Evolutionary conservation across 2,113 vertebrate species (phyloP).

Genomic region (Chloroceryle aenea): DNA sequence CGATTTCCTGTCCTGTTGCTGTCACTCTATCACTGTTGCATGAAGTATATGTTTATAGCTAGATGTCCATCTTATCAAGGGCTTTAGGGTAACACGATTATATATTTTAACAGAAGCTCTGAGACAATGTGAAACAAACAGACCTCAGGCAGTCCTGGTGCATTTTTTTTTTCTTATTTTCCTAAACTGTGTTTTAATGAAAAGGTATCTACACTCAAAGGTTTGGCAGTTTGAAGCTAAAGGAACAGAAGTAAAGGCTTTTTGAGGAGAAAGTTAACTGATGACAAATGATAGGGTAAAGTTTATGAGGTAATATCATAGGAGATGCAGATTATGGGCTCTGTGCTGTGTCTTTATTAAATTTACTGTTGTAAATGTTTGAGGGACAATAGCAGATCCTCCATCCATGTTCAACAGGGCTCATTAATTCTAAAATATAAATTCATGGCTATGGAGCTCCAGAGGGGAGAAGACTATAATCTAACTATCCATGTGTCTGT

Average conservation of each 20-base stretch:
- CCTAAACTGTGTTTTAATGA: not conserved
- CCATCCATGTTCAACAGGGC: not conserved
- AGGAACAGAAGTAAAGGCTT: not conserved
- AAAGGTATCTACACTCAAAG: not conserved
- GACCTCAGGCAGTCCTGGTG: not conserved
- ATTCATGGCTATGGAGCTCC: not conserved
- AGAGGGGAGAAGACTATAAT: not conserved
- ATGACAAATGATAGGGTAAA: not conserved
- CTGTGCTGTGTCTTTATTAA: not conserved
- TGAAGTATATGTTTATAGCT: not conserved
- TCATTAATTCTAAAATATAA: not conserved
- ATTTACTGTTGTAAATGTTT: not conserved
- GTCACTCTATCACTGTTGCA: not conserved
- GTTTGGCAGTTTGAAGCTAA: not conserved
- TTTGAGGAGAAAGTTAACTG: not conserved
- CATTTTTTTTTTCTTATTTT: no score
- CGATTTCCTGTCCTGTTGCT: not conserved
- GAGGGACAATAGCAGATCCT: not conserved
- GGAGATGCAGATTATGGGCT: not conserved
- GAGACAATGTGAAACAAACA: not conserved
- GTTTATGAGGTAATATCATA: not conserved
- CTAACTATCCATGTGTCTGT: not conserved
- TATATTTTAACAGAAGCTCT: not conserved
- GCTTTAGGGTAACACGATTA: not conserved
- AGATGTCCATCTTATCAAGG: not conserved